Percentiles rank a stretch among this genome's conserved stretches.
These are phyloP conservation scores for Cirrhinus mrigala DNA, from an alignment of 2,797 vertebrate genomes.

Conservation along the genomic window DNA sequence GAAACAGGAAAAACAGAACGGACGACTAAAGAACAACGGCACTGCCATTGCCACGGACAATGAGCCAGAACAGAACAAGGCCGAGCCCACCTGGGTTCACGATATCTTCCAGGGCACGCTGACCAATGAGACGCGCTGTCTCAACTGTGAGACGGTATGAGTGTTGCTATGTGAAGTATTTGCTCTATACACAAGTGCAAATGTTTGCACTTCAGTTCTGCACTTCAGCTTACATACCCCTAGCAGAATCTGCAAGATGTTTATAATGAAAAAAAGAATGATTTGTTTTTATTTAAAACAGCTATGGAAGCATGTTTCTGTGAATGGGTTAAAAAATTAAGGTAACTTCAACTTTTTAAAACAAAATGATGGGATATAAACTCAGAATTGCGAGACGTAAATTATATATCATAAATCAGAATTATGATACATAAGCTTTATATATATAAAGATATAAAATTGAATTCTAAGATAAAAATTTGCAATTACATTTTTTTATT, in stretches of 20 bases:
- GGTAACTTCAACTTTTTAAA: background rate
- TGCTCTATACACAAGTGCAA: background rate
- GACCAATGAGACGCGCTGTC: slow-evolving; percentile 98
- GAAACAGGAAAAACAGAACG: slow-evolving; percentile 96
- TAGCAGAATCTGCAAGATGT: no score
- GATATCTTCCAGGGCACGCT: slow-evolving; percentile 98
- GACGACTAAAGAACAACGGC: slow-evolving; percentile 92
- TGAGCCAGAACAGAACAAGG: slow-evolving; percentile 81
- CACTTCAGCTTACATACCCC: no score
- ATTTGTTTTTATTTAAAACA: background rate
- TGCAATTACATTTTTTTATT: background rate
- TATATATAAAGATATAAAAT: background rate
- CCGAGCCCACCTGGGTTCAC: slow-evolving; percentile 96
- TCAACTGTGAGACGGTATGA: slow-evolving; percentile 97
- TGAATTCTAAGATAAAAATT: background rate
- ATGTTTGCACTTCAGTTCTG: background rate
- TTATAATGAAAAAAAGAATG: no score
- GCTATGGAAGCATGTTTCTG: background rate
- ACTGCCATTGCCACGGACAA: slow-evolving; percentile 79
- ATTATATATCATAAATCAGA: no score
- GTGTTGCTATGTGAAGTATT: background rate
- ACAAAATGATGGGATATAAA: background rate
- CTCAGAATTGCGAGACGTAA: background rate
- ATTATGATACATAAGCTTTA: background rate
- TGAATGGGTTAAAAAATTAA: no score